phyloP scores from a whole-genome alignment of 2,113 vertebrate species.

The Pelodiscus sinensis region DNA sequence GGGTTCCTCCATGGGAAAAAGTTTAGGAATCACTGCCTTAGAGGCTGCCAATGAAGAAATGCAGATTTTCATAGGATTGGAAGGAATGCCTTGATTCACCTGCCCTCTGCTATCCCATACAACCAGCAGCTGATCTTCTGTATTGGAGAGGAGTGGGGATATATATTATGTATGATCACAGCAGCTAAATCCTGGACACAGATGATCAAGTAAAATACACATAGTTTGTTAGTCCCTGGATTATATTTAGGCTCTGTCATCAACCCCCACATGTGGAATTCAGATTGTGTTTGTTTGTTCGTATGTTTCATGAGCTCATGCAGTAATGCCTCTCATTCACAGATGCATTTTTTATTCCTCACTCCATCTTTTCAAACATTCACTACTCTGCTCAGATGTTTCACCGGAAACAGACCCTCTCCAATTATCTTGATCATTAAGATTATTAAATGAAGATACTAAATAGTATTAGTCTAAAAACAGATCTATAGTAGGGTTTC shows the following conservation, averaged over 20 bases:
- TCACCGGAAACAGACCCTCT: neutral
- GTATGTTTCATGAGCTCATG: neutral
- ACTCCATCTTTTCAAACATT: neutral
- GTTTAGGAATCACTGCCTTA: too few relatives aligned
- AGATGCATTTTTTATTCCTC: neutral
- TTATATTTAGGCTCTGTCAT: neutral
- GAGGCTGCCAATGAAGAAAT: neutral
- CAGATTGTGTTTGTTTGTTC: neutral
- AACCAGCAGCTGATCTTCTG: neutral
- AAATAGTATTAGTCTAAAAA: too few relatives aligned
- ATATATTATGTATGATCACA: too few relatives aligned
- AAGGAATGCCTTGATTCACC: too few relatives aligned
- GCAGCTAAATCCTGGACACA: neutral
- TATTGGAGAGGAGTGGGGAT: too few relatives aligned
- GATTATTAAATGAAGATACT: too few relatives aligned
- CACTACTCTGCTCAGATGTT: neutral
- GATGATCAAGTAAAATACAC: neutral
- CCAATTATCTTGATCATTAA: neutral
- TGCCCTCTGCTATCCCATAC: too few relatives aligned
- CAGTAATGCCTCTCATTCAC: neutral
- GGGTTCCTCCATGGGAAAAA: too few relatives aligned
- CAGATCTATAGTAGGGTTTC: too few relatives aligned
- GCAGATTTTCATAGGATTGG: neutral
- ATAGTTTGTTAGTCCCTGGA: neutral
- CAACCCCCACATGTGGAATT: neutral